Evolutionary conservation across 2,797 vertebrate species (phyloP).

Genomic region (Onychomys arenicola): DNA sequence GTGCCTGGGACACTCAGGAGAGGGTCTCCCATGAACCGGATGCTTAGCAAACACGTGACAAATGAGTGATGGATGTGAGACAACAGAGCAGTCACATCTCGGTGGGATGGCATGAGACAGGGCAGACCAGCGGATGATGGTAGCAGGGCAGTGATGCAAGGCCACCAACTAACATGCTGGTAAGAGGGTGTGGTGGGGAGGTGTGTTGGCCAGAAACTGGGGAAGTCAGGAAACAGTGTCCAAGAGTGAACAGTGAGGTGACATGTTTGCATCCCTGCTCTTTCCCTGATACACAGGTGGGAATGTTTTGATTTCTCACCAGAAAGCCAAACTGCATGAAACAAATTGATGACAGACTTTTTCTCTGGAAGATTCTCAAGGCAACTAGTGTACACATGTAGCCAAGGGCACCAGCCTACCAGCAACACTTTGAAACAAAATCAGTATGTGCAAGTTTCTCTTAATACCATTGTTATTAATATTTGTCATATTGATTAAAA

Average conservation of each 20-base stretch:
- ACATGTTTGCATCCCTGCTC: not conserved
- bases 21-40: not conserved
- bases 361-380: conserved; percentile 5
- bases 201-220: no score
- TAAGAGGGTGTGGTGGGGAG: fast-evolving
- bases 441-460: conserved; percentile 32
- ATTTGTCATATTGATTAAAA: not conserved
- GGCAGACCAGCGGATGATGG: fast-evolving
- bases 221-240: not conserved
- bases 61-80: fast-evolving
- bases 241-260: not conserved
- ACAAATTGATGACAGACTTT: not conserved
- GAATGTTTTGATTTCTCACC: not conserved
- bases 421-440: not conserved
- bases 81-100: fast-evolving
- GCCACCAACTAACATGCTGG: fast-evolving
- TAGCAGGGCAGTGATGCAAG: no score
- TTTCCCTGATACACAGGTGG: not conserved
- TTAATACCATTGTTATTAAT: conserved; percentile 11
- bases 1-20: fast-evolving
- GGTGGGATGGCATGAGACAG: fast-evolving
- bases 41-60: fast-evolving
- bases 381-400: not conserved
- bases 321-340: not conserved
- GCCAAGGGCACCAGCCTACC: not conserved